phyloP scores from a whole-genome alignment of 1,140 invertebrate species.

The Papilio aristodemus region DNA sequence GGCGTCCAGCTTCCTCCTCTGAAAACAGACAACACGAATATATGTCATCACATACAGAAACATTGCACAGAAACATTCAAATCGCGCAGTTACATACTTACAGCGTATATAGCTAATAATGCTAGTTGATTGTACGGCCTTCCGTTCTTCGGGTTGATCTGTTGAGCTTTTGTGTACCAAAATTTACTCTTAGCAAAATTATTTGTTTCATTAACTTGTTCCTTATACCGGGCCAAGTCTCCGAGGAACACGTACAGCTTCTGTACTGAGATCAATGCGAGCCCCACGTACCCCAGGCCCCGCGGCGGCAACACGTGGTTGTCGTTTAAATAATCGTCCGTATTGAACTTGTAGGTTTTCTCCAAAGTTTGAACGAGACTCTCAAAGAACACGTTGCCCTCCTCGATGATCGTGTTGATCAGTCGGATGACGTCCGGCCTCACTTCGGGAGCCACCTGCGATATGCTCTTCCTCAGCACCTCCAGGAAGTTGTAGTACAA shows the following conservation, averaged over 20 bases:
- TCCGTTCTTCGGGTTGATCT: slow-evolving; percentile 96
- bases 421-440: slow-evolving; percentile 84
- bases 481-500: slow-evolving; percentile 96
- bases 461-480: slow-evolving; percentile 85
- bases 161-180: slow-evolving; percentile 96
- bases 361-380: slow-evolving; percentile 87
- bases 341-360: slow-evolving; percentile 86
- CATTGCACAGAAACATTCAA: slow-evolving; percentile 5
- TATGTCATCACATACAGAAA: slow-evolving; percentile 11
- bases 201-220: slow-evolving; percentile 89
- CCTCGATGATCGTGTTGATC: slow-evolving; percentile 88
- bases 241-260: slow-evolving; percentile 94
- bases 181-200: slow-evolving; percentile 93
- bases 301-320: slow-evolving; percentile 79
- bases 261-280: slow-evolving; percentile 91
- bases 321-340: slow-evolving; percentile 83
- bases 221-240: slow-evolving; percentile 94
- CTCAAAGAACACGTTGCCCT: slow-evolving; percentile 90
- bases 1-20: slow-evolving; percentile 97
- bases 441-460: slow-evolving; percentile 75
- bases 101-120: slow-evolving; percentile 93
- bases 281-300: slow-evolving; percentile 85
- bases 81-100: slow-evolving; percentile 80
- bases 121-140: slow-evolving; percentile 97
- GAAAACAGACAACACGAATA: slow-evolving; percentile 50